These are phyloP conservation scores for Agapornis canus DNA, from an alignment of 2,797 vertebrate species.

Conservation along the genomic window DNA sequence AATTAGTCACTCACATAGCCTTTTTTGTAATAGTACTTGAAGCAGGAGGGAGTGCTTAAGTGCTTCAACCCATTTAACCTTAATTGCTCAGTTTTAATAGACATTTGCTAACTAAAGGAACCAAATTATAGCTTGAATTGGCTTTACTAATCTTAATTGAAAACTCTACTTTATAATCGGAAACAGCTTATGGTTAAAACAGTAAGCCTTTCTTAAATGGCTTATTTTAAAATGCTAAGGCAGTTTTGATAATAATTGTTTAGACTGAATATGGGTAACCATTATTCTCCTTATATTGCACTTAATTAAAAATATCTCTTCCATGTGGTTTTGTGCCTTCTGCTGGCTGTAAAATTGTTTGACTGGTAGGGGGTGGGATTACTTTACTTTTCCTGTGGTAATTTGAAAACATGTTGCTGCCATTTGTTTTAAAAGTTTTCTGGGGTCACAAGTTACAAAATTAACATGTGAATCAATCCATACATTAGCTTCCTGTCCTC, in stretches of 20 bases:
- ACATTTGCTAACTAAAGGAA: conserved; percentile 75
- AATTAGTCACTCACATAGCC: conserved; percentile 61
- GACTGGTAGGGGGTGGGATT: not conserved
- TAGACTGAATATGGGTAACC: not conserved
- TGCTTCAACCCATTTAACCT: conserved; percentile 76
- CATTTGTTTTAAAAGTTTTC: conserved; percentile 33
- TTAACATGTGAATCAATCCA: conserved; percentile 21
- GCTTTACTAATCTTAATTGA: conserved; percentile 79
- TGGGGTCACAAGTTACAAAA: conserved; percentile 48
- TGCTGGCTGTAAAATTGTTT: conserved; percentile 53
- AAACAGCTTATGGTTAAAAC: conserved; percentile 69
- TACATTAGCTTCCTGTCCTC: conserved; percentile 38
- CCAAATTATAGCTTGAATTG: conserved; percentile 79
- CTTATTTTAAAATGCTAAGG: conserved; percentile 66
- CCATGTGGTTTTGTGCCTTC: conserved; percentile 58
- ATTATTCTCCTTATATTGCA: conserved; percentile 33
- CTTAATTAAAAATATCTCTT: conserved; percentile 55
- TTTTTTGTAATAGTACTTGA: conserved; percentile 51
- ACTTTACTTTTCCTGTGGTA: conserved; percentile 55
- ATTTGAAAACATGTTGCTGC: conserved; percentile 46
- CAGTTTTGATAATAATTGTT: conserved; percentile 62
- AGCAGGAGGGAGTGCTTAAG: conserved; percentile 59
- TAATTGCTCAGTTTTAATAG: conserved; percentile 81
- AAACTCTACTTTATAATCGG: conserved; percentile 76
- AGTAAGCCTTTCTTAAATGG: conserved; percentile 59